Base-by-base conservation (phyloP, 2,113 vertebrate species). In the Pycnonotus jocosus region DNA sequence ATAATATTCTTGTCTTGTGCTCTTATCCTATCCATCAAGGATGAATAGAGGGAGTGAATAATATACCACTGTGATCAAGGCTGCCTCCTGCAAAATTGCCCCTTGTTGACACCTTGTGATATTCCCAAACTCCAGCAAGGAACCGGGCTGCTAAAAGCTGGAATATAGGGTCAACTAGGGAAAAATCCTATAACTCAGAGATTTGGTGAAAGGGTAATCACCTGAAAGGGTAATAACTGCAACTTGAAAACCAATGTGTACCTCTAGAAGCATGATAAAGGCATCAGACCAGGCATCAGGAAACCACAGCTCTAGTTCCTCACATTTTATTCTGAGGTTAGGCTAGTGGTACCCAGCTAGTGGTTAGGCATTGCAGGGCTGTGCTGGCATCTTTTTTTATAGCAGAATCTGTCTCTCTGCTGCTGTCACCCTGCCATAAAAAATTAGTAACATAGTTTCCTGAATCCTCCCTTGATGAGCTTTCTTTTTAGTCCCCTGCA, bases 1-100 rank as follows among this genome's bases (percentile, higher is more conserved):
- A 62, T 93, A 93, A 93, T 91, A 91, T 86, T 81, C 84, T 73
- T 81, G 60, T 78, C 93, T 95, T 96, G 74, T 94, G 47, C 79
- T 92, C 68, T 40, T 28, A 45, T 95, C 81, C 81, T 72, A 76
- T 96, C 84, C 68, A 77, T 93, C 85, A 90, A 44, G 42, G 54
- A 88, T 94, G 91, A 96, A 94, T 87, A 81, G 77, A 76, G 28
- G 19, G 47, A 91, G 23, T 47, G 70, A 91, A 91, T 71, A 96
- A 79, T 50, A 79, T 50, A 61, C 47, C 1, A 3, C 62, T 2
- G 9, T 3, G 47, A 71, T 83, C 76, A 60, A 81, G 72, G 61
- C 82, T 84, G 88, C 48, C 60, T 90, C 8, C 80, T 76, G 71
- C 56, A 87, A 93, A 96, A 90, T 88, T 90, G 70, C 25, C 73